Conservation (phyloP, 2,888 invertebrate species). For the Drosophila koepferae region DNA sequence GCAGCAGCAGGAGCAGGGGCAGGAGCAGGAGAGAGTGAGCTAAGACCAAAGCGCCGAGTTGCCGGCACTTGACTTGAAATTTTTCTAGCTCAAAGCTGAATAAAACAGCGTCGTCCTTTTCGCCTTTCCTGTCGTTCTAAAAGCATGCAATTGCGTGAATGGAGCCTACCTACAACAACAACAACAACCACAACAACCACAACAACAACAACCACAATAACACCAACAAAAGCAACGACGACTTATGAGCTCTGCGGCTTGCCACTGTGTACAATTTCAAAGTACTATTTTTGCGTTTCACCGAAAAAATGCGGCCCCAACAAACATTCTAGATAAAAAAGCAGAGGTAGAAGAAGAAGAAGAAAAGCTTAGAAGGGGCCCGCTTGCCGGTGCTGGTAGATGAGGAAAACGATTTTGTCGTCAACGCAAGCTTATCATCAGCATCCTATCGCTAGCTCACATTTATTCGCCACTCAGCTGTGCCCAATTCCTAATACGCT, state of each 20-base stretch:
- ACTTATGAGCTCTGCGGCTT: slow-evolving; percentile 60
- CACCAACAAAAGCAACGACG: not conserved
- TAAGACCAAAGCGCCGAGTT: slow-evolving; percentile 39
- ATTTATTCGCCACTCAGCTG: not conserved
- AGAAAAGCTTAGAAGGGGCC: slow-evolving; percentile 49
- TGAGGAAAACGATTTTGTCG: slow-evolving; percentile 65
- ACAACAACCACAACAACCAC: not conserved
- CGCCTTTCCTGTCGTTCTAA: slow-evolving; percentile 27
- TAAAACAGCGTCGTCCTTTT: slow-evolving; percentile 25
- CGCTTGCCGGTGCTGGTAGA: not conserved
- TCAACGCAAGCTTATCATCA: slow-evolving; percentile 66
- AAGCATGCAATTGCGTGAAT: slow-evolving; percentile 28
- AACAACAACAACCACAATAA: not conserved
- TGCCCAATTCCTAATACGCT: slow-evolving; percentile 5
- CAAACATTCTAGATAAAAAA: slow-evolving; percentile 55
- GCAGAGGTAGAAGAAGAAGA: slow-evolving; percentile 33
- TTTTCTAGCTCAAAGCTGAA: slow-evolving; percentile 52
- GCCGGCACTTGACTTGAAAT: slow-evolving; percentile 51
- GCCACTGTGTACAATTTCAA: slow-evolving; percentile 69
- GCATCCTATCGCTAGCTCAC: slow-evolving; percentile 60
- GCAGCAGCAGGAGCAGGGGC: not conserved
- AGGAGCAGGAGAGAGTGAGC: slow-evolving; percentile 15
- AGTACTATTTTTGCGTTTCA: slow-evolving; percentile 49
- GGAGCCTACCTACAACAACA: slow-evolving; percentile 13
- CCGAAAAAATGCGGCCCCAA: slow-evolving; percentile 55